Evolutionary conservation across 2,797 vertebrate species (phyloP).

Genomic region (Tamandua tetradactyla): DNA sequence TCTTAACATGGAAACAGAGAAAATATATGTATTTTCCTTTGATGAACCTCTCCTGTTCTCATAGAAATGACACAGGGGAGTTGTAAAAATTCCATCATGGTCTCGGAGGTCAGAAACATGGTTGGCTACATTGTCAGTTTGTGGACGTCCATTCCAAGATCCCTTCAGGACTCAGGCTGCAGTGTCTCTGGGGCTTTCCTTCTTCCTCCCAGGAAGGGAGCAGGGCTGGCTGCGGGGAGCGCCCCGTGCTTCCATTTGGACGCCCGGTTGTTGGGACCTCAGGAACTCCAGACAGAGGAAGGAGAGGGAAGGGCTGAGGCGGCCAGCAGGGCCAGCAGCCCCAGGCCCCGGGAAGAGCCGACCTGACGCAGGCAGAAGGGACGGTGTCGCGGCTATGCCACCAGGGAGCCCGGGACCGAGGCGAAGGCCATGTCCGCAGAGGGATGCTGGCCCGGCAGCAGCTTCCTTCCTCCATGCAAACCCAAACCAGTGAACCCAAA

Average conservation of each 20-base stretch:
- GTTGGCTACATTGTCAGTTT: background rate
- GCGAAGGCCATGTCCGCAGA: background rate
- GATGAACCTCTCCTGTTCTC: background rate
- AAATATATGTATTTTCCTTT: background rate
- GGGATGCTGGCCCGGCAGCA: background rate
- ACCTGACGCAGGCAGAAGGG: background rate
- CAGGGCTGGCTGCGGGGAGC: too few relatives aligned
- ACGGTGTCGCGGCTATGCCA: too few relatives aligned
- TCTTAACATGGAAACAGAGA: background rate
- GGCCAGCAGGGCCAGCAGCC: background rate
- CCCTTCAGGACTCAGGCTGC: background rate
- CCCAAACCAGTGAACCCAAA: background rate
- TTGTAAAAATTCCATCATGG: background rate
- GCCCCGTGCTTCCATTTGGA: too few relatives aligned
- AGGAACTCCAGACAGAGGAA: too few relatives aligned
- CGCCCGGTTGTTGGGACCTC: too few relatives aligned
- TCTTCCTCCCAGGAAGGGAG: background rate
- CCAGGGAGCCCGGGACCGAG: background rate
- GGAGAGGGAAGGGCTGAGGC: background rate
- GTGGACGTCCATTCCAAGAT: background rate
- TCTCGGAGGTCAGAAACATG: background rate
- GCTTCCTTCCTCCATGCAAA: background rate
- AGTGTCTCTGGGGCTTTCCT: background rate
- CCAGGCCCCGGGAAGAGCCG: background rate
- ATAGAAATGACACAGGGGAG: background rate